Conservation (phyloP, 2,113 vertebrate genomes). For the Zootoca vivipara region DNA sequence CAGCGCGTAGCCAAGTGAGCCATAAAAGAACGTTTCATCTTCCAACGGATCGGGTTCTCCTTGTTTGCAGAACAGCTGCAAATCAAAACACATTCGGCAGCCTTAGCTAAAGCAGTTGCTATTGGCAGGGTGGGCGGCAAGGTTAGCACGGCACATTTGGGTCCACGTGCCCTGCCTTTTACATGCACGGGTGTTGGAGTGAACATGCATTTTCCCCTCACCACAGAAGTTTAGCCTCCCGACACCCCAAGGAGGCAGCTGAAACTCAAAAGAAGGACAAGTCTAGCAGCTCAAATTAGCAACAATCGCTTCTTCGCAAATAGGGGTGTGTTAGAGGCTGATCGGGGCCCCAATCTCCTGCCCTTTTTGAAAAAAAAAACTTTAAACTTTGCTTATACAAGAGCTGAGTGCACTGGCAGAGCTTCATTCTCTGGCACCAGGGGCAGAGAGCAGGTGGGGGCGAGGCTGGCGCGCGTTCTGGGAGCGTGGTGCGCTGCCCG, state of each 20-base stretch:
- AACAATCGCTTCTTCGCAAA: no score
- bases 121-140: background rate
- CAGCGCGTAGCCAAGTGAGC: no score
- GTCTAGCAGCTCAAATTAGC: background rate
- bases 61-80: background rate
- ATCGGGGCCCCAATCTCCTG: no score
- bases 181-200: background rate
- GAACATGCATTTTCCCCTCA: no score
- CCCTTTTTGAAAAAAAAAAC: no score
- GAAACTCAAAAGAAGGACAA: background rate
- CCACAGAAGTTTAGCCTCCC: background rate
- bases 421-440: no score
- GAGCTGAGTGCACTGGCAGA: no score
- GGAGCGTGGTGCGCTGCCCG: no score
- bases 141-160: background rate
- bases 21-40: background rate
- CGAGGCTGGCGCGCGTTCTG: no score
- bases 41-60: background rate
- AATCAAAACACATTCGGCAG: background rate
- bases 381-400: no score
- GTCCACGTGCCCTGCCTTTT: background rate
- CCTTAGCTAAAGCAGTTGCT: background rate
- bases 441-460: no score
- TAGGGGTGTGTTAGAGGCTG: no score
- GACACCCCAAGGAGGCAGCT: background rate